phyloP scores from a whole-genome alignment of 2,113 vertebrate species.

The Aspidoscelis tigris region DNA sequence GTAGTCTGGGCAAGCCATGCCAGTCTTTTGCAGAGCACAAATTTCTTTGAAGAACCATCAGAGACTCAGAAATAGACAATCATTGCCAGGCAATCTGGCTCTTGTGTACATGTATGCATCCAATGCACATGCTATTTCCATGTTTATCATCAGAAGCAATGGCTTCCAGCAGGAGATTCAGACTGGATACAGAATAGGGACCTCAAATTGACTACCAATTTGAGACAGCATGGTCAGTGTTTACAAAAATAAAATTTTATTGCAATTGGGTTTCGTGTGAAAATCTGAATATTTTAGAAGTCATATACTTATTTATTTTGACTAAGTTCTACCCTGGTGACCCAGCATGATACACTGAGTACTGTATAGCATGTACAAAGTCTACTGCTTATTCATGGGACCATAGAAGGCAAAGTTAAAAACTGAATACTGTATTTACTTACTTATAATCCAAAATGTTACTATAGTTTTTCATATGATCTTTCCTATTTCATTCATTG shows the following conservation, averaged over 20 bases:
- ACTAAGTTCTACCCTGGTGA: not conserved
- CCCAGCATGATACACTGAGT: not conserved
- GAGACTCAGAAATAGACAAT: too few relatives aligned
- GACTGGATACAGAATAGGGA: too few relatives aligned
- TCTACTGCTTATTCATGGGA: too few relatives aligned
- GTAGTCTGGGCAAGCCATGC: too few relatives aligned
- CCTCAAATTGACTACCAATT: too few relatives aligned
- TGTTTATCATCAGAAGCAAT: too few relatives aligned
- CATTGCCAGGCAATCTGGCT: too few relatives aligned
- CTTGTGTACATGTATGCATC: too few relatives aligned
- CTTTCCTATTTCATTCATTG: not conserved
- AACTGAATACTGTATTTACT: not conserved
- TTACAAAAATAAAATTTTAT: not conserved
- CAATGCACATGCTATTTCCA: too few relatives aligned
- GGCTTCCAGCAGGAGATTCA: too few relatives aligned
- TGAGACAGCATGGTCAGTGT: not conserved
- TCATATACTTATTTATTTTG: not conserved
- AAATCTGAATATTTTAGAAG: not conserved
- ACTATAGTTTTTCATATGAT: not conserved
- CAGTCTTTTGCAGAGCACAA: too few relatives aligned
- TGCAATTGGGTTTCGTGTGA: not conserved
- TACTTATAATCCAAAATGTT: not conserved
- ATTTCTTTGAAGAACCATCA: too few relatives aligned
- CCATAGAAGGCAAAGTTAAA: not conserved
- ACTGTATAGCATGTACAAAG: not conserved